Percentiles rank a stretch among this genome's conserved stretches.
Evolutionary conservation across 2,113 vertebrate species (phyloP).

Genomic region (Platanista minor): DNA sequence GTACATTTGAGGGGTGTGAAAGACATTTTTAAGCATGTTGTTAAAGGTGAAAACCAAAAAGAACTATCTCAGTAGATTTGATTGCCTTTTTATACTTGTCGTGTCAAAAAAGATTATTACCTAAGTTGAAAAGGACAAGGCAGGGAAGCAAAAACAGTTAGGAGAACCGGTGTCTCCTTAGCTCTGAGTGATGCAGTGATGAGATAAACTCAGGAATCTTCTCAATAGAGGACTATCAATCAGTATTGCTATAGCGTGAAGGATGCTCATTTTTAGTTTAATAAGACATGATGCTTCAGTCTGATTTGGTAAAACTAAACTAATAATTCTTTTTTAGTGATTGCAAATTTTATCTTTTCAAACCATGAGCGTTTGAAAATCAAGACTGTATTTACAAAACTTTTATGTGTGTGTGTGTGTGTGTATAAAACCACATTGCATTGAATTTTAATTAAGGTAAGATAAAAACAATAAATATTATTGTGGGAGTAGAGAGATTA

Average conservation of each 20-base stretch:
- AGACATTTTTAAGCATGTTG: neutral
- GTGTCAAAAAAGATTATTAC: constrained; percentile 51
- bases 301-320: neutral
- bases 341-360: constrained; percentile 18
- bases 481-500: neutral
- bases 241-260: neutral
- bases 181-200: neutral
- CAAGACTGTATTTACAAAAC: neutral
- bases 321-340: neutral
- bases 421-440: neutral
- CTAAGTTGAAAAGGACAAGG: constrained; percentile 3
- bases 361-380: neutral
- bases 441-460: constrained; percentile 20
- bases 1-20: neutral
- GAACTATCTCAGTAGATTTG: constrained; percentile 2
- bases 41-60: constrained; percentile 39
- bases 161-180: neutral
- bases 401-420: neutral
- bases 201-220: neutral
- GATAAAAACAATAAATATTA: constrained; percentile 34
- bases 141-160: neutral
- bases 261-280: neutral
- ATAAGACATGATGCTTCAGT: neutral
- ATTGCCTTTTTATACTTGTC: constrained; percentile 14
- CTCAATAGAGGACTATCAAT: neutral